These are phyloP conservation scores for Selenia dentaria DNA, from an alignment of 2,888 invertebrate species.

Conservation along the genomic window DNA sequence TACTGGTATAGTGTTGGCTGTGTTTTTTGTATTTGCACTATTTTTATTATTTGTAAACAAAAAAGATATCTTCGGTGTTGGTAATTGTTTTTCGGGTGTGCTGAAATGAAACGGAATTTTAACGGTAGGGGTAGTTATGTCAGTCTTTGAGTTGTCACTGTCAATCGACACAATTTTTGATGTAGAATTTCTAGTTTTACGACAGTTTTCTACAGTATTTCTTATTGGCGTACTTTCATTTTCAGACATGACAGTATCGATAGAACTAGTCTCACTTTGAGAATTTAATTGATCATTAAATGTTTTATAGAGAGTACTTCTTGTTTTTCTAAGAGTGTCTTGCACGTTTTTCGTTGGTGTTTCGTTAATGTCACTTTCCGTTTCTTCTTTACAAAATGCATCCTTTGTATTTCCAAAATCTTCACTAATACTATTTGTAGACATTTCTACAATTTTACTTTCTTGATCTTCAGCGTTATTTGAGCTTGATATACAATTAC, in stretches of 20 bases:
- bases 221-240: too few species aligned
- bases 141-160: too few species aligned
- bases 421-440: not conserved
- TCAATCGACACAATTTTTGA: not conserved
- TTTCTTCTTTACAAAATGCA: not conserved
- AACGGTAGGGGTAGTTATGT: too few species aligned
- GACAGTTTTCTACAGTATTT: too few species aligned
- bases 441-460: not conserved
- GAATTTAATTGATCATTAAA: too few species aligned
- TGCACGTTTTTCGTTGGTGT: not conserved
- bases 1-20: not conserved
- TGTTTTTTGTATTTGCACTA: not conserved
- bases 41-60: not conserved
- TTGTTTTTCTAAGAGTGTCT: not conserved
- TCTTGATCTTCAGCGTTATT: not conserved
- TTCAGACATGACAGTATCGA: too few species aligned
- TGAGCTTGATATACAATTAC: too few species aligned
- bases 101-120: too few species aligned
- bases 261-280: too few species aligned
- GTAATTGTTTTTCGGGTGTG: too few species aligned
- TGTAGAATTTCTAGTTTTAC: not conserved
- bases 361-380: not conserved
- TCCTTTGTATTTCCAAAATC: not conserved
- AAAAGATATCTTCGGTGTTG: not conserved
- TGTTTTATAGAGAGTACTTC: not conserved